A percentile compares a stretch with the other conserved stretches of the same genome.
phyloP scores from a whole-genome alignment of 2,797 vertebrate species.

The Pipistrellus pygmaeus region DNA sequence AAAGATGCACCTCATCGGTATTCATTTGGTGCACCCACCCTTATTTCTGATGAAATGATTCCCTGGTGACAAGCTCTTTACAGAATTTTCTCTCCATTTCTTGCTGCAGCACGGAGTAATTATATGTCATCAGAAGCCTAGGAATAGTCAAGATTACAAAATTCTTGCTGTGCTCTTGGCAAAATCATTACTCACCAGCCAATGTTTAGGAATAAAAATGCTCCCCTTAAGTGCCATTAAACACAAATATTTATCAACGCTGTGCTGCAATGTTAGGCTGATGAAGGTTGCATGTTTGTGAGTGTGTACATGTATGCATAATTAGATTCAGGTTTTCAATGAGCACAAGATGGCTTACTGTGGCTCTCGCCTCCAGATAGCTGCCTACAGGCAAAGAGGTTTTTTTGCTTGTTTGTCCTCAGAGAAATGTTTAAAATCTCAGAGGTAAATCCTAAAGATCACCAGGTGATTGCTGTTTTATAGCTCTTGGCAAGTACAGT shows the following conservation, averaged over 20 bases:
- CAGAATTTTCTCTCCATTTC: slow-evolving; percentile 64
- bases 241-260: slow-evolving; percentile 79
- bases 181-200: slow-evolving; percentile 78
- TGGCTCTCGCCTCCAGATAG: not conserved
- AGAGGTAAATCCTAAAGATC: not conserved
- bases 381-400: not conserved
- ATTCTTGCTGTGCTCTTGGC: slow-evolving; percentile 72
- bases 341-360: not conserved
- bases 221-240: slow-evolving; percentile 74
- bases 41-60: slow-evolving; percentile 55
- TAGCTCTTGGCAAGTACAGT: not conserved
- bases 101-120: slow-evolving; percentile 69
- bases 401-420: slow-evolving; percentile 50
- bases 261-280: slow-evolving; percentile 6
- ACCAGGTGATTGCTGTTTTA: not conserved
- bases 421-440: slow-evolving; percentile 50
- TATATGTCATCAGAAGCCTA: slow-evolving; percentile 73
- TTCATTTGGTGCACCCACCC: slow-evolving; percentile 14
- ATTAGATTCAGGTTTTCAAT: slow-evolving; percentile 58
- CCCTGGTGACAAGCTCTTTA: slow-evolving; percentile 65
- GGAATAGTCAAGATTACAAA: slow-evolving; percentile 77
- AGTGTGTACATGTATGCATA: not conserved
- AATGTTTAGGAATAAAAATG: slow-evolving; percentile 79
- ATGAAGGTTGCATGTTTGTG: slow-evolving; percentile 21
- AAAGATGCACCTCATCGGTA: slow-evolving; percentile 38